Base-by-base conservation (phyloP, 2,888 invertebrate species). In the Dugesia japonica region DNA sequence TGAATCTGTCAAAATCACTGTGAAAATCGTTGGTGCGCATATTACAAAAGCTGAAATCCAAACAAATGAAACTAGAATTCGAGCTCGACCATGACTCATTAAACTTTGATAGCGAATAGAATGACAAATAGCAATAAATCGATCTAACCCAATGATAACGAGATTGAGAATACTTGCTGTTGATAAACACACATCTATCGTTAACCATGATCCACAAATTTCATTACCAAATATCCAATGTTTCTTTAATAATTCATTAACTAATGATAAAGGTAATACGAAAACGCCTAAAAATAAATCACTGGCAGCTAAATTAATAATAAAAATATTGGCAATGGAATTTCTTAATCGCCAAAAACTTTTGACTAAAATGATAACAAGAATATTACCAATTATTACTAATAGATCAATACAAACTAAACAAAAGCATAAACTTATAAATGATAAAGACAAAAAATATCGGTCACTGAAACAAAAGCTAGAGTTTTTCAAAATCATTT, bases 161-260 rank as follows among this genome's bases (percentile, higher is more conserved):
- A 95, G 88, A 86, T 95, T 95, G 81, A 95, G 87, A 82, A 95
- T 95, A 81, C 93, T 77, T 26, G 77, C 77, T 7, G 77, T 77
- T 26, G 31, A 77, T n/a, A 77, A 31, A 78, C 77, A 77, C 15
- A 97, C 95, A 85, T 97, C 97, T 77, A 94, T 89, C 0, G 95
- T 94, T 79, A 97, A 87, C 95, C 95, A 97, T 80, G 93, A 89
- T 79, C 91, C 90, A 86, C 95, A 97, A 92, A 94, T 94, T 71
- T 92, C 88, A 84, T 91, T 90, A 74, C 95, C 94, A 84, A 94
- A 97, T 81, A 94, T 91, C 97, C 97, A 97, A 79, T 82, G 80
- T 1, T 83, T 82, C n/a, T 71, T 23, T 13, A 83, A 80, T 71
- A 85, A 92, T 85, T 94, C 93, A 87, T 92, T 90, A 26, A 92